Conservation (phyloP, 2,797 vertebrate species). For the Falco rusticolus region DNA sequence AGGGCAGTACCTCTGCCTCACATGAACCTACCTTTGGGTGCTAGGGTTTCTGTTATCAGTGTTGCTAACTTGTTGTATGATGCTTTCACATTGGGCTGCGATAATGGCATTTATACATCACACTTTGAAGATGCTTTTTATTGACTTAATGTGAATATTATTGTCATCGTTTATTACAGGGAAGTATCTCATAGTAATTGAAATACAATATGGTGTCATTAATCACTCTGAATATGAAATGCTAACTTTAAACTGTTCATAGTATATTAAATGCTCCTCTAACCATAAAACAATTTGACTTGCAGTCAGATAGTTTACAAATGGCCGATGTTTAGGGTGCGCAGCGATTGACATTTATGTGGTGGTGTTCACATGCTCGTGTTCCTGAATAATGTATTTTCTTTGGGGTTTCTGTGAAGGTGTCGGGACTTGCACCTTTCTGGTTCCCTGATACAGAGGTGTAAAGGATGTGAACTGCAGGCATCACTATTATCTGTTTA, state of each 20-base stretch:
- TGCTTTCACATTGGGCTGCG: slow-evolving; percentile 59
- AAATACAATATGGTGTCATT: slow-evolving; percentile 79
- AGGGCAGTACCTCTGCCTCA: not conserved
- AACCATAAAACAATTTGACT: slow-evolving; percentile 77
- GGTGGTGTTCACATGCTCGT: not conserved
- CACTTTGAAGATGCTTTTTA: slow-evolving; percentile 77
- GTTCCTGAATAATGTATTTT: not conserved
- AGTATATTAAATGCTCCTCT: slow-evolving; percentile 75
- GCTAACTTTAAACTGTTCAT: slow-evolving; percentile 76
- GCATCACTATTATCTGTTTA: not conserved
- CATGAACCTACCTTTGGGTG: slow-evolving; percentile 14
- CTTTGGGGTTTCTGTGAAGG: not conserved
- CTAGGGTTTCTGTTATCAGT: slow-evolving; percentile 40
- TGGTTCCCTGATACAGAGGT: not conserved
- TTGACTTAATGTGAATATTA: slow-evolving; percentile 83
- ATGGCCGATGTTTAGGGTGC: slow-evolving; percentile 30
- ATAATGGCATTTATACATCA: slow-evolving; percentile 76
- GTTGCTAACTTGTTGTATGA: slow-evolving; percentile 64
- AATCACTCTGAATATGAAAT: slow-evolving; percentile 76
- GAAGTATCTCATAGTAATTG: slow-evolving; percentile 78
- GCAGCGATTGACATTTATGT: not conserved
- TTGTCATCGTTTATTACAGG: slow-evolving; percentile 77
- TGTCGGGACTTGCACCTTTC: not conserved
- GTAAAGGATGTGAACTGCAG: not conserved
- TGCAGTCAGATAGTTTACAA: slow-evolving; percentile 50